These are phyloP conservation scores for Stomatorhinus walkeri DNA, from an alignment of 2,797 vertebrate genomes.

Conservation along the genomic window DNA sequence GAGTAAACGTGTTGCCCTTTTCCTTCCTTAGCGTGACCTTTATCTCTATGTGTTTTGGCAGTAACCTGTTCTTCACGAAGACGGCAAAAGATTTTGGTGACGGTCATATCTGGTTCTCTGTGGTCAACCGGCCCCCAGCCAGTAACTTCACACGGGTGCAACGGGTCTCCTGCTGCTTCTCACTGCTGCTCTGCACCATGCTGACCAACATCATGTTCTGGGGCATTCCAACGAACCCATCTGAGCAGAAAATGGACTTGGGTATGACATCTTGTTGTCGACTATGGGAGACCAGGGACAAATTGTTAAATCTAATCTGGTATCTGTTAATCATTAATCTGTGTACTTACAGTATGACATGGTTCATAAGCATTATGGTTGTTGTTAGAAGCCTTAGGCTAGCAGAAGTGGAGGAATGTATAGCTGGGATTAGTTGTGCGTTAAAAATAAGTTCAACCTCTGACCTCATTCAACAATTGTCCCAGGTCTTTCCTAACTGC, in stretches of 20 bases:
- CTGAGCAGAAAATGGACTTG: conserved; percentile 91
- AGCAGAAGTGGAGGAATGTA: not conserved
- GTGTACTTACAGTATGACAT: not conserved
- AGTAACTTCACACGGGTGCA: conserved; percentile 87
- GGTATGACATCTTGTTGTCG: conserved; percentile 55
- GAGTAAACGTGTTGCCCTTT: not conserved
- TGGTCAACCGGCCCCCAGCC: conserved; percentile 73
- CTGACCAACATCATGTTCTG: conserved; percentile 95
- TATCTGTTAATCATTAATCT: not conserved
- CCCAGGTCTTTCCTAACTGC: not conserved
- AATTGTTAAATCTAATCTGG: not conserved
- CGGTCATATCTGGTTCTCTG: conserved; percentile 88
- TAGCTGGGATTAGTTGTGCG: not conserved
- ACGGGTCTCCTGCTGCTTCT: conserved; percentile 88
- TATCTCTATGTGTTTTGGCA: conserved; percentile 34
- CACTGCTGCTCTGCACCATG: conserved; percentile 91
- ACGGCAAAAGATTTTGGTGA: conserved; percentile 84
- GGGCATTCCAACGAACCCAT: conserved; percentile 83
- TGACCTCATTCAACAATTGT: not conserved
- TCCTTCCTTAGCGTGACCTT: not conserved
- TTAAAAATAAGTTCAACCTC: not conserved
- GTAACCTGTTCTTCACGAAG: conserved; percentile 88
- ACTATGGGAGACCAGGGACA: not conserved
- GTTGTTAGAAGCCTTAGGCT: not conserved
- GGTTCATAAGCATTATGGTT: not conserved